A percentile compares a stretch with the other conserved stretches of the same genome.
These are phyloP conservation scores for Pampusana beccarii DNA, from an alignment of 2,113 vertebrate species.

Conservation along the genomic window DNA sequence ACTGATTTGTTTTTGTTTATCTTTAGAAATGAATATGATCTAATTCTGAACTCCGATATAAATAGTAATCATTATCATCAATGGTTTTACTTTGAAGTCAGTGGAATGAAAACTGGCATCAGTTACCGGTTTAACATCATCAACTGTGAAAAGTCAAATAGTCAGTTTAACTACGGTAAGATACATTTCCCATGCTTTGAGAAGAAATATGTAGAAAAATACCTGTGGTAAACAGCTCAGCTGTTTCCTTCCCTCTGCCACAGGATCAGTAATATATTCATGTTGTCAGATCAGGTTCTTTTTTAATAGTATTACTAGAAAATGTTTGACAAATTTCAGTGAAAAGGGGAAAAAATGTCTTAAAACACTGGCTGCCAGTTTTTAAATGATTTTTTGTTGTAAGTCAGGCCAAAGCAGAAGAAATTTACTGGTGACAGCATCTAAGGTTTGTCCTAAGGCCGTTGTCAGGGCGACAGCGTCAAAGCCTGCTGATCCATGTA, in stretches of 20 bases:
- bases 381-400: background rate
- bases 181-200: background rate
- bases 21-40: constrained; percentile 93
- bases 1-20: constrained; percentile 46
- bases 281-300: background rate
- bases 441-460: background rate
- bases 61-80: constrained; percentile 99
- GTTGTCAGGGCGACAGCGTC: background rate
- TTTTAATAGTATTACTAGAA: background rate
- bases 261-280: background rate
- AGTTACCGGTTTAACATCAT: constrained; percentile 97
- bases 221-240: background rate
- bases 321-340: background rate
- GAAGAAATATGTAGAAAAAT: background rate
- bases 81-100: constrained; percentile 99
- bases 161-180: constrained; percentile 98
- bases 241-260: background rate
- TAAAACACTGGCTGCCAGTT: background rate
- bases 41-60: constrained; percentile 97
- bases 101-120: constrained; percentile 88
- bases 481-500: background rate
- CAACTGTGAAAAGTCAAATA: constrained; percentile 99
- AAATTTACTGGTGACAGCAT: background rate
- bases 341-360: background rate
- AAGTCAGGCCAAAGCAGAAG: background rate